phyloP scores from a whole-genome alignment of 2,797 vertebrate genomes.

The Eulemur coronatus region DNA sequence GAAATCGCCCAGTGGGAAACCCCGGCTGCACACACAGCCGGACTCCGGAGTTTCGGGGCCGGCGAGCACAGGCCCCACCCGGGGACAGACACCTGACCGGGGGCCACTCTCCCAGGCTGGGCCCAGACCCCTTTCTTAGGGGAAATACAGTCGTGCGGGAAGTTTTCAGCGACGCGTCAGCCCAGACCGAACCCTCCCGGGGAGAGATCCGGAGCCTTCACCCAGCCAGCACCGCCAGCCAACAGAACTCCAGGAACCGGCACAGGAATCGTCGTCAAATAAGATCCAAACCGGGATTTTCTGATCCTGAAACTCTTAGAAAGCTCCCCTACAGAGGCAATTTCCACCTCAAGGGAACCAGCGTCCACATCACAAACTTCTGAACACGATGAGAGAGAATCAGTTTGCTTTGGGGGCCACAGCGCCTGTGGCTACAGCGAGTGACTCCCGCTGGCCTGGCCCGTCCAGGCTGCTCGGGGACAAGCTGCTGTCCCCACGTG shows the following conservation, averaged over 20 bases:
- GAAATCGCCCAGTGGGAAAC: accelerated
- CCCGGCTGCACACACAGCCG: background rate
- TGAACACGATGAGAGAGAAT: too few relatives aligned
- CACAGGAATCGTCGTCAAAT: background rate
- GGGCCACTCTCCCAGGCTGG: background rate
- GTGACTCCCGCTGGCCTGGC: too few relatives aligned
- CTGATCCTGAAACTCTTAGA: background rate
- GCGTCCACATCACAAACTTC: too few relatives aligned
- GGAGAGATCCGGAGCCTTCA: background rate
- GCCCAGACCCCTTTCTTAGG: background rate
- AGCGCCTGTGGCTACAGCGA: too few relatives aligned
- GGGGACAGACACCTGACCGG: background rate
- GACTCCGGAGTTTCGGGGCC: too few relatives aligned
- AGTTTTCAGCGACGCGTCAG: background rate
- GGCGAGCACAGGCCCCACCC: accelerated
- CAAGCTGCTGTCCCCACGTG: background rate
- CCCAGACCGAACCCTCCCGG: background rate
- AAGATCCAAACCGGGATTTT: background rate
- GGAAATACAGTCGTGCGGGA: background rate
- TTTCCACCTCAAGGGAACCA: too few relatives aligned
- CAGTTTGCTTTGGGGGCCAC: too few relatives aligned
- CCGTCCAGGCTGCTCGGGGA: too few relatives aligned
- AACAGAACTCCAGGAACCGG: background rate
- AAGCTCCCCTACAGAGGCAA: background rate
- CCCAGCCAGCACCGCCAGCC: background rate